Evolutionary conservation across 2,113 vertebrate genomes (phyloP), one percentile per base, ranked within the genome.

Genomic region (Phoxinus phoxinus): DNA sequence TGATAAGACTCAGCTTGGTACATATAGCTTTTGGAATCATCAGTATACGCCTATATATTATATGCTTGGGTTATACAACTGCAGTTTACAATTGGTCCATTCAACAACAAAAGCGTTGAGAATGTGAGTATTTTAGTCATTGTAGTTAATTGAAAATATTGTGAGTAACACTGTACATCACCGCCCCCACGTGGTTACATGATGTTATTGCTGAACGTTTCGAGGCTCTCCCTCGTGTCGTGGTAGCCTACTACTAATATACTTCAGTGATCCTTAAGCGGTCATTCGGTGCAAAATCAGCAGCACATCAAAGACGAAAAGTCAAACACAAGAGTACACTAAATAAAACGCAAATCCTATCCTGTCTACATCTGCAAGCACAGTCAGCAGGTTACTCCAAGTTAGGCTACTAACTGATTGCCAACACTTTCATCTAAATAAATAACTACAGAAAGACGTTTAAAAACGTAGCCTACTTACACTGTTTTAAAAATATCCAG

Each of bases 121-220:
- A 69, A 69, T 48, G 19, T 82, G 59, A 65, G 19, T 63, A 37
- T 41, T 19, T 41, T n/a, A 63, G 11, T 63, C 56, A 61, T 7
- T 32, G 25, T 46, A 81, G 8, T 81, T 19, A 4, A 27, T 13
- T 3, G 63, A 23, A 56, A 77, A 12, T 63, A 15, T 44, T 23
- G 35, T 61, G 51, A 74, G 9, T 58, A 75, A 51, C 15, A 21
- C 71, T 82, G 67, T 86, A 51, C 32, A 67, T 63, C 13, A 74
- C 71, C 81, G 79, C 85, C 85, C 58, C 73, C 85, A 58, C 12
- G 79, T 86, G 85, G 71, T 37, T 56, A 58, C 30, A 72, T 10
- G 21, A 69, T 21, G 61, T n/a, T 69, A 81, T 30, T n/a, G 44
- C 27, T 1, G 7, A 48, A 67, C 8, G 41, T 30, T 32, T 61